These are phyloP conservation scores for Turritopsis rubra DNA, from an alignment of 30 jellyfish, hydroid and myxozoan genomes.

Conservation along the genomic window DNA sequence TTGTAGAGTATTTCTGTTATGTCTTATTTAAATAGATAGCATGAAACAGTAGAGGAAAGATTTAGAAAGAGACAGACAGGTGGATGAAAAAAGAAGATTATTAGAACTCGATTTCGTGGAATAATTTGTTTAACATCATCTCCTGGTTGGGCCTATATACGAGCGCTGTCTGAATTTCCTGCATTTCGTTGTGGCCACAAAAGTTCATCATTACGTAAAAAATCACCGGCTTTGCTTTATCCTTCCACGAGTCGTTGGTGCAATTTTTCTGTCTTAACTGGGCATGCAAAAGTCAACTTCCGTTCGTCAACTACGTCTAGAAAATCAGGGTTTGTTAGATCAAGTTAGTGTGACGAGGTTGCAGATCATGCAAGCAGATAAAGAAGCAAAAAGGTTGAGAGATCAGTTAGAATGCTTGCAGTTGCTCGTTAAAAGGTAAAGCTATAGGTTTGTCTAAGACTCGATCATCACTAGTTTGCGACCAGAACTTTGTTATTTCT, in stretches of 20 bases:
- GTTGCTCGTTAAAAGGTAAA: conserved; percentile 52
- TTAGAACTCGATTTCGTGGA: no score
- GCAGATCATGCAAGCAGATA: conserved; percentile 35
- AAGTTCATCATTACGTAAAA: no score
- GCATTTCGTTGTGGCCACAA: no score
- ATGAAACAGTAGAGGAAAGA: not conserved
- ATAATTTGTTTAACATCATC: no score
- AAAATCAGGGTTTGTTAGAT: conserved; percentile 50
- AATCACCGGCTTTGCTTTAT: not conserved
- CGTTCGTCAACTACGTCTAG: conserved; percentile 2
- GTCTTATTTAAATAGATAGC: not conserved
- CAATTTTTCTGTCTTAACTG: not conserved
- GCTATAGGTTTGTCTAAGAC: not conserved
- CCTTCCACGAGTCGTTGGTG: not conserved
- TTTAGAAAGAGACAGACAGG: no score
- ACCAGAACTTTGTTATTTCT: no score
- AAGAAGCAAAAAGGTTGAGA: conserved; percentile 39
- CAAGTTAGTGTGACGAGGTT: conserved; percentile 30
- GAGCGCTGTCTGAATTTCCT: no score
- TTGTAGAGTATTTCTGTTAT: not conserved
- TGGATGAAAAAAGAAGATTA: no score
- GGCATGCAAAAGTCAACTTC: not conserved
- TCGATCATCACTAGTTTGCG: no score
- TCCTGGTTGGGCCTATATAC: no score
- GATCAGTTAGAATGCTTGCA: conserved; percentile 47